Percentiles rank a stretch among this genome's conserved stretches.
Conservation (phyloP, 1,140 invertebrate genomes). For the Coelopa frigida region DNA sequence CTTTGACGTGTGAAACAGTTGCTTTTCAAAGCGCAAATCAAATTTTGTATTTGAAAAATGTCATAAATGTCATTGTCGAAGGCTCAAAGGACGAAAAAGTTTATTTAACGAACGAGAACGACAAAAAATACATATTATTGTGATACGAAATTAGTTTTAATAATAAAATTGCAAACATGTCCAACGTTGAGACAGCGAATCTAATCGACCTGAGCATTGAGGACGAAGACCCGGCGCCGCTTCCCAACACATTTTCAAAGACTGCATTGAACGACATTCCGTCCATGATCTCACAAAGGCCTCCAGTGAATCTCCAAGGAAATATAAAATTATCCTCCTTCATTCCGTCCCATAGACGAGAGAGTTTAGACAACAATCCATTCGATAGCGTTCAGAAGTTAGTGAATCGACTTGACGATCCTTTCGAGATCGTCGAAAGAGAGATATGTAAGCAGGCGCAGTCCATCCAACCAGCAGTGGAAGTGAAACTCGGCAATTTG, state of each 20-base stretch:
- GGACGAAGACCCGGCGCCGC: conserved; percentile 1
- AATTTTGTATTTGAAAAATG: no score
- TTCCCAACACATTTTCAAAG: neutral
- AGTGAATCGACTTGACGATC: conserved; percentile 20
- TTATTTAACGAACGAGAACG: no score
- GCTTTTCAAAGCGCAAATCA: no score
- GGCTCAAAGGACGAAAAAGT: no score
- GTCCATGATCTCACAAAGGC: neutral
- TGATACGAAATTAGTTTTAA: no score
- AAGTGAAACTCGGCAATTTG: conserved; percentile 12
- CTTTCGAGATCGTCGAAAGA: conserved; percentile 34
- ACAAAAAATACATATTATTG: no score
- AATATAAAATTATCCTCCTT: neutral
- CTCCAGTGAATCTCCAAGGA: no score
- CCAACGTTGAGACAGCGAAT: neutral
- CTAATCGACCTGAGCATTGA: conserved; percentile 13
- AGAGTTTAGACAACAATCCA: conserved; percentile 16
- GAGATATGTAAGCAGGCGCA: conserved; percentile 33
- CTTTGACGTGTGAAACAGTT: no score
- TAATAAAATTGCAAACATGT: no score
- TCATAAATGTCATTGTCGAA: no score
- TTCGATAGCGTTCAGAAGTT: conserved; percentile 14
- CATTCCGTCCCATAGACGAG: neutral
- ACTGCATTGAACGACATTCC: neutral
- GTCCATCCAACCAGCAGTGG: neutral